Evolutionary conservation across 2,888 invertebrate species (phyloP), one percentile per base, ranked within the genome.

Genomic region (Yponomeuta cagnagella): DNA sequence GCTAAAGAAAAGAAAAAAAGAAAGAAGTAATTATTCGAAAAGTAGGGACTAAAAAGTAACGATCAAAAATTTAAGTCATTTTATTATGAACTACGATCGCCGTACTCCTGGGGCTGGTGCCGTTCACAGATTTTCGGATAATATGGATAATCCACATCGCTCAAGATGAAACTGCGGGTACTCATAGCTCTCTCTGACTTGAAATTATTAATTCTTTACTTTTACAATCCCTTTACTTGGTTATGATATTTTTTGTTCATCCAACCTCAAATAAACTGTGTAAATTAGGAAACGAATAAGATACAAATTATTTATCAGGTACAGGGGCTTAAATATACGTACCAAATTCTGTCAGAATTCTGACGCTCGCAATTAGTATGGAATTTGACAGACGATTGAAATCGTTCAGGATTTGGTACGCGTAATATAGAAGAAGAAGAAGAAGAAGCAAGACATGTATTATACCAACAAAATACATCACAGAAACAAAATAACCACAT

Each of bases 71-170:
- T 84, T 75, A 81, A 85, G 82, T 83, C 77, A 84, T 86, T 88
- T 85, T 84, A 80, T 43, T 83, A 84, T 82, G 83, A 85, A 80
- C 81, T 76, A 73, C 80, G 82, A 86, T 87, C 83, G 15, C 52
- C 52, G 52, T 58, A 15, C 52, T 58, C 15, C 52, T 15, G 15
- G 12, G 5, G 52, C 52, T 9, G 52, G 52, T 58, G 52, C 79
- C 80, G 81, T 80, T 85, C 79, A 77, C 81, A 88, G 88, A 88
- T 87, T 88, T 87, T 84, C 78, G 86, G 88, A 88, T 89, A 88
- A 88, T 89, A 85, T 88, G 88, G 89, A 88, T 88, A 85, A 89
- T 87, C 89, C 87, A 75, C 77, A 81, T 76, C 79, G 85, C 84
- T 85, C 80, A 81, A 81, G 85, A 88, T 86, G 87, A 87, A 82